A percentile compares a stretch with the other conserved stretches of the same genome.
Evolutionary conservation across 2,888 invertebrate genomes (phyloP).

Genomic region (Hirtodrosophila duncani): DNA sequence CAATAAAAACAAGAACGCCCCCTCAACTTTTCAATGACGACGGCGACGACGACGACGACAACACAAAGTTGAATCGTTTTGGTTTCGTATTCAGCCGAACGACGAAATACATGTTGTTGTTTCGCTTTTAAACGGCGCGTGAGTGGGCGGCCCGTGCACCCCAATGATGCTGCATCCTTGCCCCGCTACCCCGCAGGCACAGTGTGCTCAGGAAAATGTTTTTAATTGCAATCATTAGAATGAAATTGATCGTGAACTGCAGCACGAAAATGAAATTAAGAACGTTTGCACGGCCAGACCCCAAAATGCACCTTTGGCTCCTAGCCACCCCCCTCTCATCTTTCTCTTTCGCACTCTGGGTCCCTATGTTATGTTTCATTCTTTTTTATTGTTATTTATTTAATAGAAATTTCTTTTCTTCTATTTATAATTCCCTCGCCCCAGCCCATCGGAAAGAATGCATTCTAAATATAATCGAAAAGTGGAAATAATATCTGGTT

Average conservation of each 20-base stretch:
- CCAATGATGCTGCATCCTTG: neutral
- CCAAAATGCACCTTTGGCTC: slow-evolving; percentile 16
- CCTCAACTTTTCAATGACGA: too few species aligned
- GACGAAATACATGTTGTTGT: slow-evolving; percentile 42
- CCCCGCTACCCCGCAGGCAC: too few species aligned
- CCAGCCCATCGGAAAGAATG: slow-evolving; percentile 23
- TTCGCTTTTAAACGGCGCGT: slow-evolving; percentile 38
- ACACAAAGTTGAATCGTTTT: too few species aligned
- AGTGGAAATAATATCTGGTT: slow-evolving; percentile 45
- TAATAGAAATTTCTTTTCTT: slow-evolving; percentile 25
- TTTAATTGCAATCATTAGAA: slow-evolving; percentile 66
- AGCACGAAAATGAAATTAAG: slow-evolving; percentile 65
- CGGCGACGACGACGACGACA: too few species aligned
- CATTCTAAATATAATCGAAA: slow-evolving; percentile 52
- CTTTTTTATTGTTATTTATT: slow-evolving; percentile 44
- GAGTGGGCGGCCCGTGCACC: slow-evolving; percentile 39
- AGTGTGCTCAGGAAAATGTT: slow-evolving; percentile 37
- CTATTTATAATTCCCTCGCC: slow-evolving; percentile 36
- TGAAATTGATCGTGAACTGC: slow-evolving; percentile 65
- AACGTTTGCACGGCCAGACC: slow-evolving; percentile 32
- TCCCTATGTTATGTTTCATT: slow-evolving; percentile 1
- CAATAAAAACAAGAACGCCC: too few species aligned
- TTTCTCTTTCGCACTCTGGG: neutral
- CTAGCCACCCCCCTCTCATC: neutral
- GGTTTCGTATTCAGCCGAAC: slow-evolving; percentile 46